Percentiles rank a stretch among this genome's conserved stretches.
Evolutionary conservation across 2,888 invertebrate species (phyloP).

Genomic region (Elysia crispata): DNA sequence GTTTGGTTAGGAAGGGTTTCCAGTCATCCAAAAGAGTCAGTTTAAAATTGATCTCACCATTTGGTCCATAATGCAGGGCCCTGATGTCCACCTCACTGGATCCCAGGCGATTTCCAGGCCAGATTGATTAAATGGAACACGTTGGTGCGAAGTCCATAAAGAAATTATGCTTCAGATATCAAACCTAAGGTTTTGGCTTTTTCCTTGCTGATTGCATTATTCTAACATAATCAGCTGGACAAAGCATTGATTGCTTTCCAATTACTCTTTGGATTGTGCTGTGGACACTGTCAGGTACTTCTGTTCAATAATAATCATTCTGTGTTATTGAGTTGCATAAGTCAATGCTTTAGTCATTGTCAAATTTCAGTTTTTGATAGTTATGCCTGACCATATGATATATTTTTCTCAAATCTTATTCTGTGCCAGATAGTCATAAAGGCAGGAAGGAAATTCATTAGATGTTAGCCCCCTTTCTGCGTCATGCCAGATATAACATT

Average conservation of each 20-base stretch:
- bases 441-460: not conserved
- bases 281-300: constrained; percentile 50
- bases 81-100: constrained; percentile 13
- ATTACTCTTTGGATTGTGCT: constrained; percentile 32
- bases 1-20: constrained; percentile 4
- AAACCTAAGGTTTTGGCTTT: not conserved
- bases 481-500: too few relatives aligned
- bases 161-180: not conserved
- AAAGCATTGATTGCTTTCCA: constrained; percentile 9
- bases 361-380: constrained; percentile 47
- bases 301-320: constrained; percentile 42
- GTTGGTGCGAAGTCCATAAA: not conserved
- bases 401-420: not conserved
- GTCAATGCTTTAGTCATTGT: constrained; percentile 44
- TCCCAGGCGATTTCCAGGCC: not conserved
- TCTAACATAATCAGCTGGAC: constrained; percentile 3
- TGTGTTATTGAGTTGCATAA: constrained; percentile 20
- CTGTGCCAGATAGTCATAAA: constrained; percentile 11
- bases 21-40: constrained; percentile 15
- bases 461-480: not conserved
- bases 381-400: constrained; percentile 6
- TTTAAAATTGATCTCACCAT: constrained; percentile 20
- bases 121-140: constrained; percentile 1
- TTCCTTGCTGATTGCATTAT: constrained; percentile 1
- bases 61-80: constrained; percentile 21